Evolutionary conservation across 2,797 vertebrate genomes (phyloP).

Genomic region (Semaprochilodus insignis): DNA sequence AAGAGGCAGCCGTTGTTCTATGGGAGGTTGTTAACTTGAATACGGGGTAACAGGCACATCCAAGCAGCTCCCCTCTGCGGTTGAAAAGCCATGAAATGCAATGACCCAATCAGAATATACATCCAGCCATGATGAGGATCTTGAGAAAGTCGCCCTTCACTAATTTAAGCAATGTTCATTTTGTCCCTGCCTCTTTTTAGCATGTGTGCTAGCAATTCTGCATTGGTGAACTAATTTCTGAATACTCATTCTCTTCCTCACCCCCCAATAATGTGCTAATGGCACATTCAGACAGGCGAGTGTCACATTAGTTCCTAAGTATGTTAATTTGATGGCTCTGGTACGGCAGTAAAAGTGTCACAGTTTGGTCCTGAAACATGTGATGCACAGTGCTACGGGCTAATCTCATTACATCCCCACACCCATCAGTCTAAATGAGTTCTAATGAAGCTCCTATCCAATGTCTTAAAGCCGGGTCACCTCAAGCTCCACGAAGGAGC

Average conservation of each 20-base stretch:
- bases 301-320: slow-evolving; percentile 46
- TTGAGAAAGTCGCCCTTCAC: not conserved
- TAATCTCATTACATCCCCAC: slow-evolving; percentile 47
- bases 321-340: slow-evolving; percentile 49
- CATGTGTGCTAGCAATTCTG: not conserved
- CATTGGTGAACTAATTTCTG: slow-evolving; percentile 5
- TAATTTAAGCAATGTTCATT: slow-evolving; percentile 1
- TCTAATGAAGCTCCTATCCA: slow-evolving; percentile 46
- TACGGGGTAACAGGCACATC: not conserved
- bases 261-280: slow-evolving; percentile 33
- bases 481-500: slow-evolving; percentile 14
- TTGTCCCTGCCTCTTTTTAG: slow-evolving; percentile 20
- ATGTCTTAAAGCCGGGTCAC: slow-evolving; percentile 37
- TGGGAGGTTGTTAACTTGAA: not conserved
- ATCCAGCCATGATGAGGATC: not conserved
- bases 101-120: not conserved
- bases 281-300: slow-evolving; percentile 19
- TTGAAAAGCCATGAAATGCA: not conserved
- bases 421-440: slow-evolving; percentile 37
- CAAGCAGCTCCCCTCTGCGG: not conserved
- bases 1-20: not conserved
- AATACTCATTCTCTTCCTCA: slow-evolving; percentile 32
- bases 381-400: slow-evolving; percentile 31
- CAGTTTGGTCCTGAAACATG: slow-evolving; percentile 38
- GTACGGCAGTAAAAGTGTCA: slow-evolving; percentile 36